Percentiles rank a stretch among this genome's conserved stretches.
Evolutionary conservation across 64 coral and sea anemone genomes (phyloP).

Genomic region (Porites lutea): DNA sequence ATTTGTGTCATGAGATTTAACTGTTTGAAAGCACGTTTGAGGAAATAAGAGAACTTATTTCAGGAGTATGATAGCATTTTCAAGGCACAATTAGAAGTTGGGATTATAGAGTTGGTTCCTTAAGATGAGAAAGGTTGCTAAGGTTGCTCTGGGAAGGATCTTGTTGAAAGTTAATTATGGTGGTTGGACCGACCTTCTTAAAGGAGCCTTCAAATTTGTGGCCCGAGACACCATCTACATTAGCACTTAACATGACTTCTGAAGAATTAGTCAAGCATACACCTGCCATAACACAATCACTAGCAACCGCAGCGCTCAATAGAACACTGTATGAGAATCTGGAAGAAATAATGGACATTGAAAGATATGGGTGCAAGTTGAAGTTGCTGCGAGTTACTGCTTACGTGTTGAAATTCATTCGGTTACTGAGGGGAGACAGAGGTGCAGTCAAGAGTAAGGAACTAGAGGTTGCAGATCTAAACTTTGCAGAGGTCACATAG

Average conservation of each 20-base stretch:
- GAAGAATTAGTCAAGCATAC: background rate
- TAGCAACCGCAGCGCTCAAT: background rate
- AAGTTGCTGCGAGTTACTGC: too few relatives aligned
- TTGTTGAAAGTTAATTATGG: background rate
- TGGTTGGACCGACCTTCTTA: too few relatives aligned
- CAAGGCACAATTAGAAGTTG: background rate
- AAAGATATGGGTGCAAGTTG: too few relatives aligned
- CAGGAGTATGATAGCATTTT: slow-evolving; percentile 18
- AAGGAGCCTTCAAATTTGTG: background rate
- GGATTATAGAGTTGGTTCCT: background rate
- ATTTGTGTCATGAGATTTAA: background rate
- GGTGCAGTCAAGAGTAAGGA: too few relatives aligned
- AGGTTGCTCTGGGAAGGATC: too few relatives aligned
- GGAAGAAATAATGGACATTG: background rate
- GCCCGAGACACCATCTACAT: background rate
- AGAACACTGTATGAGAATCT: background rate
- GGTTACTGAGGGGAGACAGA: too few relatives aligned
- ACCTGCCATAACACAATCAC: background rate
- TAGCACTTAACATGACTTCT: background rate
- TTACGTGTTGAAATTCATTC: too few relatives aligned
- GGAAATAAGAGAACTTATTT: too few relatives aligned
- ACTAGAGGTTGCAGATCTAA: background rate
- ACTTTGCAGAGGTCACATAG: too few relatives aligned
- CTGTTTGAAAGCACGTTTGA: too few relatives aligned
- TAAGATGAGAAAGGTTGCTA: background rate